Base-by-base conservation (phyloP, 2,888 invertebrate species). In the Notocelia uddmanniana region DNA sequence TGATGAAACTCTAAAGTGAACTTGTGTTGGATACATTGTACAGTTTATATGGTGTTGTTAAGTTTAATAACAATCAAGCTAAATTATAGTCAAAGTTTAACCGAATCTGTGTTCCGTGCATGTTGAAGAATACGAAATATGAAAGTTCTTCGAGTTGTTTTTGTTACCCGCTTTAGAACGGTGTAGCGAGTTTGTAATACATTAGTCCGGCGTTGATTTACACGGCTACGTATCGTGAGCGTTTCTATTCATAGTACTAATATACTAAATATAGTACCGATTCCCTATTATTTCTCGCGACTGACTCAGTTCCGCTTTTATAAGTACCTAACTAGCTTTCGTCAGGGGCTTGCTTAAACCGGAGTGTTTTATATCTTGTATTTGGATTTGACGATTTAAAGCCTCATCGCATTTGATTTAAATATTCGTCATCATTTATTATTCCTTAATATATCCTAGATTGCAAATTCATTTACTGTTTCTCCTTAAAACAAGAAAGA, bases 201-300 rank as follows among this genome's bases (percentile, higher is more conserved):
- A 92, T 91, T 91, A 91, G 90, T 79, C 82, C 86, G 82, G 89
- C 88, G 92, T 91, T 92, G 92, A 92, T 91, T 90, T 91, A 92
- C 90, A 89, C 84, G 86, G 85, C 86, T 81, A 80, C 85, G 87
- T 86, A 86, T 88, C 89, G 89, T 89, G 89, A 89, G 89, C 88
- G 89, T 83, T 82, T 89, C 92, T 93, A 93, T 93, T 93, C 90
- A 91, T 92, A 92, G 92, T 86, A 81, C 87, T 88, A 88, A 91
- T 91, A 85, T 87, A 90, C 93, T 93, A 93, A 89, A 92, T 93
- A 90, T 93, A 93, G 93, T 87, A 84, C 78, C 88, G 85, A 91
- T 90, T 90, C 91, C 90, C 90, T 91, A 91, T 90, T 92, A 90
- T 92, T 91, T 87, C 89, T 85, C 81, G 85, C 82, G 84, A 86